Conservation (phyloP, 1,140 invertebrate species). For the Drosophila virilis region DNA sequence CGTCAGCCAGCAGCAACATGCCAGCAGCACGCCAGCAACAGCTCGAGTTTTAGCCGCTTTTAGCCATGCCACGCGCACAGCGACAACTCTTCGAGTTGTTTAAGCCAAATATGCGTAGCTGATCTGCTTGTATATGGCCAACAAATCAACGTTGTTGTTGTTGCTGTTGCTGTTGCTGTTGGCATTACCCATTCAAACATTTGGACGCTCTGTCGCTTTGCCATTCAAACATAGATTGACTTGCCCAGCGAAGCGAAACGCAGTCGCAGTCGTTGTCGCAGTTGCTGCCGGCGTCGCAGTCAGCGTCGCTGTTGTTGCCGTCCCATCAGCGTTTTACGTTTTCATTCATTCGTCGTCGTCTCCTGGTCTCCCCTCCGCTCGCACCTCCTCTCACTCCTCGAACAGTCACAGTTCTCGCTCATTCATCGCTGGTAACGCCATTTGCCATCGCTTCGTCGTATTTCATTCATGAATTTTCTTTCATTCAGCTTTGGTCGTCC, state of each 20-base stretch:
- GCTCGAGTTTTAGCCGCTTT: conserved; percentile 30
- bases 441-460: conserved; percentile 62
- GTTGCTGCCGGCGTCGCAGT: conserved; percentile 6
- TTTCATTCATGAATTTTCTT: conserved; percentile 83
- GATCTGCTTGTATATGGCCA: conserved; percentile 81
- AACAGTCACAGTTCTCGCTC: conserved; percentile 29
- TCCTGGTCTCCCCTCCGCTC: not conserved
- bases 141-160: conserved; percentile 60
- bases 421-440: conserved; percentile 37
- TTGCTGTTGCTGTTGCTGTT: conserved; percentile 47
- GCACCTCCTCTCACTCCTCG: not conserved
- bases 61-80: conserved; percentile 73
- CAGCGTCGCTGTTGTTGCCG: conserved; percentile 39
- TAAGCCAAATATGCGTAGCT: conserved; percentile 79
- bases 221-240: conserved; percentile 80
- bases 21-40: conserved; percentile 7
- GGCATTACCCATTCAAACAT: conserved; percentile 71
- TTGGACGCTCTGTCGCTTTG: conserved; percentile 63
- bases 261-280: conserved; percentile 35
- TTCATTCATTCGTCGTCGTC: conserved; percentile 58
- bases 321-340: conserved; percentile 59
- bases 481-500: conserved; percentile 66
- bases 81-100: conserved; percentile 52
- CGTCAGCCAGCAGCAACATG: conserved; percentile 22
- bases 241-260: conserved; percentile 74